phyloP scores from a whole-genome alignment of 2,113 vertebrate species.

The Hypanus sabinus region DNA sequence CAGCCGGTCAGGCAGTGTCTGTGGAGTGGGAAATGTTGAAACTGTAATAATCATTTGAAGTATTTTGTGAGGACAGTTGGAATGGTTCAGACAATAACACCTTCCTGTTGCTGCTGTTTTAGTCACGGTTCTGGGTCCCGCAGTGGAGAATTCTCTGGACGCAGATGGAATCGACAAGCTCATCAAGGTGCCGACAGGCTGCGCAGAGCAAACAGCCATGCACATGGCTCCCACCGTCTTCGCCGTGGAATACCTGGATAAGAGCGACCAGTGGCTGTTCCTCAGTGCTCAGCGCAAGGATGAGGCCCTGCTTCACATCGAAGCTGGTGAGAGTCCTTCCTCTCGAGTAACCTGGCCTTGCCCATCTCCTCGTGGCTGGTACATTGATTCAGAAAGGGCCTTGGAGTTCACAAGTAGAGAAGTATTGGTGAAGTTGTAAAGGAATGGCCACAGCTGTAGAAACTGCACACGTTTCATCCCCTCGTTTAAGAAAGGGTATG shows the following conservation, averaged over 20 bases:
- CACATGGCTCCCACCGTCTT: conserved; percentile 56
- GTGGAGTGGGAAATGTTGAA: background rate
- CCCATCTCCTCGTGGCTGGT: background rate
- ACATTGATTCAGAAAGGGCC: no score
- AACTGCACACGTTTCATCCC: no score
- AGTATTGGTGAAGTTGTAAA: no score
- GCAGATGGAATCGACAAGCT: conserved; percentile 50
- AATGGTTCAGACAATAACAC: background rate
- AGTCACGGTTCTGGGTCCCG: conserved; percentile 44
- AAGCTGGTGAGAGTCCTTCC: background rate
- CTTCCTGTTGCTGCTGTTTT: conserved; percentile 26
- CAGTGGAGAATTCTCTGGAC: conserved; percentile 55
- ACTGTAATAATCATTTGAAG: background rate
- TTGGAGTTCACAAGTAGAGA: no score
- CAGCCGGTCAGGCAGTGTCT: no score
- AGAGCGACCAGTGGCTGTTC: conserved; percentile 58
- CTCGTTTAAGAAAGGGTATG: no score
- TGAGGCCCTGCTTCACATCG: conserved; percentile 44
- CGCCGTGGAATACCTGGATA: conserved; percentile 68
- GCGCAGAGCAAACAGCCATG: conserved; percentile 69
- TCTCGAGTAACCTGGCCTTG: background rate
- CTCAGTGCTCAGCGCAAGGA: conserved; percentile 61
- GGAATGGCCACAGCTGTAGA: no score
- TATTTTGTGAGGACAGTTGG: background rate
- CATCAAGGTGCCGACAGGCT: conserved; percentile 58